Evolutionary conservation across 1,140 invertebrate species (phyloP).

Genomic region (Geopemphigus sp.): DNA sequence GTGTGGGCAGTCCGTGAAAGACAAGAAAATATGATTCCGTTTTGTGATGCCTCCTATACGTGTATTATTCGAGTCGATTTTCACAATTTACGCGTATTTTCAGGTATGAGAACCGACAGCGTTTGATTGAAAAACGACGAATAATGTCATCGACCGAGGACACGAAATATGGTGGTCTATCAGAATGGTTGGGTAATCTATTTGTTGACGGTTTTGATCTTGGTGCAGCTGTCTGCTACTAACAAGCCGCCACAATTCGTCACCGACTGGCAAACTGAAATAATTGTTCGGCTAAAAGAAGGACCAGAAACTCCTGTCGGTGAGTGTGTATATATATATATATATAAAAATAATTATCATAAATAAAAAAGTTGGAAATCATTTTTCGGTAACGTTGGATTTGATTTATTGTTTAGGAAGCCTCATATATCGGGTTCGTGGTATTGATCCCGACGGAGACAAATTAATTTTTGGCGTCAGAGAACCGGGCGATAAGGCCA

Average conservation of each 20-base stretch:
- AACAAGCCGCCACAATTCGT: slow-evolving; percentile 81
- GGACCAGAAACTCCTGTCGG: slow-evolving; percentile 80
- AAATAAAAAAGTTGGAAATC: not conserved
- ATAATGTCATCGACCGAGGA: slow-evolving; percentile 37
- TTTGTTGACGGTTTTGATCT: slow-evolving; percentile 6
- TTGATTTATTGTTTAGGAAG: slow-evolving; percentile 65
- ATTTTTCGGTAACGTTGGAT: not conserved
- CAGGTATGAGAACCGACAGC: not conserved
- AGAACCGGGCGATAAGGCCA: slow-evolving; percentile 75
- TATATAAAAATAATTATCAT: too few species aligned
- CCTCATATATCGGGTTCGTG: slow-evolving; percentile 77
- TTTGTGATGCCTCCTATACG: not conserved
- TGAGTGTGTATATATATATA: slow-evolving; percentile 58
- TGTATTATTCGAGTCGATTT: not conserved
- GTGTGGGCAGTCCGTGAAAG: not conserved
- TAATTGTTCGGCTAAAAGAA: slow-evolving; percentile 83
- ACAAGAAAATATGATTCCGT: not conserved
- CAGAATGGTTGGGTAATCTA: slow-evolving; percentile 8
- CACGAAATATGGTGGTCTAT: slow-evolving; percentile 42
- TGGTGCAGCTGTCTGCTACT: not conserved
- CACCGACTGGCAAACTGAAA: slow-evolving; percentile 82
- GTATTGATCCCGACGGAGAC: slow-evolving; percentile 82
- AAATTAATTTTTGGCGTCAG: slow-evolving; percentile 77
- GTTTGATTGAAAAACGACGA: slow-evolving; percentile 17
- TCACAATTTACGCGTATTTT: not conserved